Evolutionary conservation across 2,797 vertebrate species (phyloP).

Genomic region (Gymnopithys bicolor): DNA sequence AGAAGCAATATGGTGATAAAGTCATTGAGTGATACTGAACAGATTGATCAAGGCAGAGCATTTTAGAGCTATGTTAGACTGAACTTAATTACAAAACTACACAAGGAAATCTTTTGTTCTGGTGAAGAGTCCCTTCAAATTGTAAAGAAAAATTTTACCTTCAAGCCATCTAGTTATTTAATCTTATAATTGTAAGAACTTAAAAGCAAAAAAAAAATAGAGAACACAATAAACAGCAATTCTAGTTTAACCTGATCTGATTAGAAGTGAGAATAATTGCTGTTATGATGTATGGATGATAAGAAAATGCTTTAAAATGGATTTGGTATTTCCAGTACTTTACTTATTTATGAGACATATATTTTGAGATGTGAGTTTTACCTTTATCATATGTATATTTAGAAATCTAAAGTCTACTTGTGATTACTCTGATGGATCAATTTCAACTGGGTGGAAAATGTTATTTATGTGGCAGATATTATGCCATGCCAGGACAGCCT

Average conservation of each 20-base stretch:
- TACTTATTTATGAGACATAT: not conserved
- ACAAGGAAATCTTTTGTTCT: not conserved
- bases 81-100: not conserved
- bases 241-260: not conserved
- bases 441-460: not conserved
- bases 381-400: not conserved
- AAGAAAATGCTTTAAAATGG: not conserved
- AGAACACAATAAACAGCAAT: not conserved
- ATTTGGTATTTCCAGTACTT: not conserved
- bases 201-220: not conserved
- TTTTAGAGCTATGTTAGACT: not conserved
- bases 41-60: not conserved
- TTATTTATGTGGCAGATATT: not conserved
- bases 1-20: not conserved
- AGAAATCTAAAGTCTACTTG: not conserved
- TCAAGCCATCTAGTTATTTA: not conserved
- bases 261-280: not conserved
- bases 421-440: not conserved
- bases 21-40: not conserved
- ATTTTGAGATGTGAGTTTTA: not conserved
- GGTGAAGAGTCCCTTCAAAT: not conserved
- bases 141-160: not conserved
- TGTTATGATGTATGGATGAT: not conserved
- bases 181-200: not conserved
- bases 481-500: not conserved